Evolutionary conservation across 2,888 invertebrate genomes (phyloP).

Genomic region (Euzophera pinguis): DNA sequence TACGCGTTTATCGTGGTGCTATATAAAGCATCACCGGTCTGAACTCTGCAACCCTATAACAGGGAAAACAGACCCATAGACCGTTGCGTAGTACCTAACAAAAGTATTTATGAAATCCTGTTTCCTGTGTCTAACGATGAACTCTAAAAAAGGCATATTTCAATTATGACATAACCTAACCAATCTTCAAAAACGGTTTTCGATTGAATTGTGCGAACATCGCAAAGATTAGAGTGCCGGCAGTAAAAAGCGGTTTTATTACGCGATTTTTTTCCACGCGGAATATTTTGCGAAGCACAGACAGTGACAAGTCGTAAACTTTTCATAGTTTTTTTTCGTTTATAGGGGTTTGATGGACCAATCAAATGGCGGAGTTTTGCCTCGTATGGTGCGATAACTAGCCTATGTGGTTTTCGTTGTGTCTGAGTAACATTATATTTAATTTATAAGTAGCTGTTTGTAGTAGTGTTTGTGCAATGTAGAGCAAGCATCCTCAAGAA

Average conservation of each 20-base stretch:
- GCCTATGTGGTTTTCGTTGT: background rate
- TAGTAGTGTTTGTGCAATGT: too few species aligned
- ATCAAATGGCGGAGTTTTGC: conserved; percentile 1
- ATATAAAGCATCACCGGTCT: too few species aligned
- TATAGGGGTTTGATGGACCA: conserved; percentile 4
- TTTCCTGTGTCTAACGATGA: background rate
- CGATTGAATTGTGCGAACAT: conserved; percentile 21
- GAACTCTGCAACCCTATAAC: too few species aligned
- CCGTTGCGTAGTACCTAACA: too few species aligned
- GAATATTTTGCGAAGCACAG: conserved; percentile 1
- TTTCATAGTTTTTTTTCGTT: conserved; percentile 4
- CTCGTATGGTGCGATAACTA: background rate
- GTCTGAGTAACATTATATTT: too few species aligned
- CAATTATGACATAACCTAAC: conserved; percentile 4
- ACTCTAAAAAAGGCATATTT: background rate
- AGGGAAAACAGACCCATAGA: too few species aligned
- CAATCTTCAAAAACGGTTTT: background rate
- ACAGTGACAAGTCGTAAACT: conserved; percentile 5
- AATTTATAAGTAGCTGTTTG: too few species aligned
- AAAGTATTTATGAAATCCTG: too few species aligned
- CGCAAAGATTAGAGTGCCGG: conserved; percentile 23
- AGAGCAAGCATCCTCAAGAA: too few species aligned
- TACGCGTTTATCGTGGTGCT: too few species aligned
- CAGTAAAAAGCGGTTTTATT: conserved; percentile 25
- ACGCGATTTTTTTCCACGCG: conserved; percentile 14